Evolutionary conservation across 2,113 vertebrate genomes (phyloP), one percentile per base, ranked within the genome.

Genomic region (Steatornis caripensis): DNA sequence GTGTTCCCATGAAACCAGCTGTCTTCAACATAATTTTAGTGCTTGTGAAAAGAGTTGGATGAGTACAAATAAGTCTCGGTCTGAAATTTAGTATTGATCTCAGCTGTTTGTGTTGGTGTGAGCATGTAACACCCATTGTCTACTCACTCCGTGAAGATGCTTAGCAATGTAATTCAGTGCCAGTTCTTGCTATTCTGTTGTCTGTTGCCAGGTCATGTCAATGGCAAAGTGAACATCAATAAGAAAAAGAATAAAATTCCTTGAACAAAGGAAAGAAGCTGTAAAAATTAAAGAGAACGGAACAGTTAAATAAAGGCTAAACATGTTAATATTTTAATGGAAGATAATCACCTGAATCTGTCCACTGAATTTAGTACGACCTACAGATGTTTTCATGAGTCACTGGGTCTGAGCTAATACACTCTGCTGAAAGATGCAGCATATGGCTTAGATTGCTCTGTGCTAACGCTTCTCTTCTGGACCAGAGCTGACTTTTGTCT

Each of bases 251-350:
- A 75, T n/a, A 83, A 23, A 18, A 51, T 32, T 4, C 15, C 20
- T 84, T 69, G 34, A 70, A 74, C 11, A 58, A 90, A 60, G 5
- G 19, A 86, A 17, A 72, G 14, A 51, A 84, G 5, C 7, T 45
- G 45, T n/a, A 60, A 88, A 75, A 58, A 48, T 20, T 32, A 3
- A 6, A 32, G 48, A 65, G 13, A 85, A 62, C 0, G 0, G n/a
- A 80, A 55, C 29, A 57, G 9, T 60, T 87, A 78, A 66, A 60
- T 75, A 27, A 74, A 15, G 15, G 13, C 11, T 41, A 62, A 64
- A 37, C 5, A 4, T 4, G 90, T 57, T 32, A 74, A 26, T 84
- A 20, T 80, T 88, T 89, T 87, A 79, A 58, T n/a, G n/a, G 24
- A 74, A 46, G 58, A 81, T 84, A 87, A 71, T 62, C 0, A 53